These are phyloP conservation scores for Chiloscyllium plagiosum DNA, from an alignment of 2,113 vertebrate genomes.

Conservation along the genomic window DNA sequence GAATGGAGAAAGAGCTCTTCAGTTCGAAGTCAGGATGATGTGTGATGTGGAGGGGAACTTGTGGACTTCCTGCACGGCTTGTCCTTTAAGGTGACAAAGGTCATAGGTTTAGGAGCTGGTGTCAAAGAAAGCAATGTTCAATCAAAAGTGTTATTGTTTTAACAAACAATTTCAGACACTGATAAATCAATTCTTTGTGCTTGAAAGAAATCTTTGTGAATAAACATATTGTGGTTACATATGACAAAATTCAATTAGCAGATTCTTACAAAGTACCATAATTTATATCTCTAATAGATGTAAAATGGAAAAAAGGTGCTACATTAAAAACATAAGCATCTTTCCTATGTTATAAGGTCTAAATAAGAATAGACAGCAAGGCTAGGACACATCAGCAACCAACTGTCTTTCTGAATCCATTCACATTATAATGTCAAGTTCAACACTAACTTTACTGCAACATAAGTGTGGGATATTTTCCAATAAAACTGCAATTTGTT, in stretches of 20 bases:
- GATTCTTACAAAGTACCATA: background rate
- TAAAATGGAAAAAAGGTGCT: background rate
- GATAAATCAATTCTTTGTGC: background rate
- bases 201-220: background rate
- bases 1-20: background rate
- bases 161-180: background rate
- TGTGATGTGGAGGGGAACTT: background rate
- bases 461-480: background rate
- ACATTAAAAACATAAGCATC: background rate
- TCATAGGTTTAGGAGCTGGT: background rate
- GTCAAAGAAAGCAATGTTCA: background rate
- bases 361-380: background rate
- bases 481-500: background rate
- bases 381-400: background rate
- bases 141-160: background rate
- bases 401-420: background rate
- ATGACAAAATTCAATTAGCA: background rate
- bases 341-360: background rate
- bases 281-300: background rate
- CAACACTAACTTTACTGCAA: background rate
- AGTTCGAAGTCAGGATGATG: background rate
- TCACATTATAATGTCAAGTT: background rate
- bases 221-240: constrained; percentile 8
- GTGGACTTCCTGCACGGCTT: background rate
- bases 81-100: background rate